Percentiles rank a stretch among this genome's conserved stretches.
Evolutionary conservation across 1,140 invertebrate species (phyloP).

Genomic region (Paracyclopina nana): DNA sequence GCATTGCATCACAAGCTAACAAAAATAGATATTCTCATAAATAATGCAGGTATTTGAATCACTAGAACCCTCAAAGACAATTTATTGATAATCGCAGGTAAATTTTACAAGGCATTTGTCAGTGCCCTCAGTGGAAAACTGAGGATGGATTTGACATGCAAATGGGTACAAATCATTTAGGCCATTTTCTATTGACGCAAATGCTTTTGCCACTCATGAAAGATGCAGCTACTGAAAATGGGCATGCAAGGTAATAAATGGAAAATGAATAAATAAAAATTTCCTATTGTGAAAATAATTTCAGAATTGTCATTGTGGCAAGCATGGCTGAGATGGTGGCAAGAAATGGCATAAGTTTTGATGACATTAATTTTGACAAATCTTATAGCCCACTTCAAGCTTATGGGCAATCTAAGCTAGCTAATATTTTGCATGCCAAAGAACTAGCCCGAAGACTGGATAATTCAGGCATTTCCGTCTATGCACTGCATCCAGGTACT

Average conservation of each 20-base stretch:
- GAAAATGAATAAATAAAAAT: not conserved
- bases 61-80: no score
- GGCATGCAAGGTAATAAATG: not conserved
- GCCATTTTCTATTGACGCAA: conserved; percentile 31
- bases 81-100: no score
- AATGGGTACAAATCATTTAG: conserved; percentile 31
- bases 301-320: conserved; percentile 1
- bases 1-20: not conserved
- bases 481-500: conserved; percentile 7
- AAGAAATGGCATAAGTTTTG: not conserved
- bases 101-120: no score
- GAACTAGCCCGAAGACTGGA: not conserved
- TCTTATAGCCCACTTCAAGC: not conserved
- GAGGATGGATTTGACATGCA: conserved; percentile 31
- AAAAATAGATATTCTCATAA: conserved; percentile 48
- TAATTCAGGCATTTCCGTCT: not conserved
- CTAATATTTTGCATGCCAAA: not conserved
- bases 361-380: conserved; percentile 10
- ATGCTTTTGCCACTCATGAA: conserved; percentile 46
- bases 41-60: conserved; percentile 61
- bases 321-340: not conserved
- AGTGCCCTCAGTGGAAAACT: conserved; percentile 35
- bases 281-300: not conserved
- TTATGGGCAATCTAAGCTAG: conserved; percentile 11
- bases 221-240: conserved; percentile 33